Conservation (phyloP, 2,797 vertebrate genomes). For the Onychomys leucogaster region DNA sequence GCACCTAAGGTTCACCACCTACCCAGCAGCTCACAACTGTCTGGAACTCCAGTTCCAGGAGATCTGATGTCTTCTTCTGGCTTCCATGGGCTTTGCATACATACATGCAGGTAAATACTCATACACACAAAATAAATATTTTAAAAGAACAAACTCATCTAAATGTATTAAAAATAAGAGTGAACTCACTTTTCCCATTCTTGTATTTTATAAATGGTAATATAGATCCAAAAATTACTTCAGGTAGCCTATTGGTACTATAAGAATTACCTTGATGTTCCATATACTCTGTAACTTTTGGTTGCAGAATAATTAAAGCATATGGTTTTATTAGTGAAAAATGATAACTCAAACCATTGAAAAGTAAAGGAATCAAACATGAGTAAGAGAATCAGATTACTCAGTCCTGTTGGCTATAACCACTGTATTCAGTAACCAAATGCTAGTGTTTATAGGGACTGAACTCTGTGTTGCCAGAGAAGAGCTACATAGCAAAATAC, state of each 20-base stretch:
- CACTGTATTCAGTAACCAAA: background rate
- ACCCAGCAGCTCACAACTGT: background rate
- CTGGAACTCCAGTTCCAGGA: too few species aligned
- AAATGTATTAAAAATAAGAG: background rate
- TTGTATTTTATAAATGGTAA: background rate
- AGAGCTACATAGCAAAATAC: background rate
- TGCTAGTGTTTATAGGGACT: background rate
- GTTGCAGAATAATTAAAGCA: background rate
- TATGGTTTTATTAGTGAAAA: background rate
- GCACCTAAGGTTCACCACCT: background rate
- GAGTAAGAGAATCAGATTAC: background rate
- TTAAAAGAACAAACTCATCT: constrained; percentile 10
- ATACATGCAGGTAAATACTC: background rate
- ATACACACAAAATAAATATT: background rate
- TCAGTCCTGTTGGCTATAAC: background rate
- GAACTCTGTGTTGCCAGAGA: background rate
- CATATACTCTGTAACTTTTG: background rate
- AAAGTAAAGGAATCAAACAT: background rate
- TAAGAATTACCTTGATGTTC: background rate
- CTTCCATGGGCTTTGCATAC: background rate
- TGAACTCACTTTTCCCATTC: background rate
- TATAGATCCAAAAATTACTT: background rate
- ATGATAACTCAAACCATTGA: background rate
- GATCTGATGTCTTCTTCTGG: background rate
- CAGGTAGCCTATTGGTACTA: background rate